phyloP scores from a whole-genome alignment of 2,113 vertebrate species.

The Chrysemys picta region DNA sequence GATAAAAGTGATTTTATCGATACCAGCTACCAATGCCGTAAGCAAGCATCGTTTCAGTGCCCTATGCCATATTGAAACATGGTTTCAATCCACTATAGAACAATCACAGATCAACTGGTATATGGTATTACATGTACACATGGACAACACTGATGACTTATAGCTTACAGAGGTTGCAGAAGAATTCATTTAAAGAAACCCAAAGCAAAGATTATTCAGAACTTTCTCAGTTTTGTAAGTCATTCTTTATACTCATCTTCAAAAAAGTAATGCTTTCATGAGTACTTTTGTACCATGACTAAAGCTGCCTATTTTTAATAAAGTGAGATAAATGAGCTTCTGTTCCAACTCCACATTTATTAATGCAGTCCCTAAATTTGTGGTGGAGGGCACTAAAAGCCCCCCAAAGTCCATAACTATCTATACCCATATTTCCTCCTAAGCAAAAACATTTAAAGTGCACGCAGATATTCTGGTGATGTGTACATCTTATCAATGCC shows the following conservation, averaged over 20 bases:
- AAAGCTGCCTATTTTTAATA: not conserved
- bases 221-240: not conserved
- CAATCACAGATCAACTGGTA: not conserved
- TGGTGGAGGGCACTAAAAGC: not conserved
- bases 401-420: not conserved
- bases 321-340: not conserved
- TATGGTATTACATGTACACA: not conserved
- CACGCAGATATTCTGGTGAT: not conserved
- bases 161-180: not conserved
- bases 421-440: not conserved
- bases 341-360: not conserved
- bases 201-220: not conserved
- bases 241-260: not conserved
- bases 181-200: not conserved
- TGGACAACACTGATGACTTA: not conserved
- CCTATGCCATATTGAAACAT: not conserved
- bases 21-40: not conserved
- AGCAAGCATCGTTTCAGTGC: not conserved
- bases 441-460: not conserved
- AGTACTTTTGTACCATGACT: not conserved
- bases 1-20: conserved; percentile 4
- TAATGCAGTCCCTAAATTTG: not conserved
- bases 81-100: not conserved
- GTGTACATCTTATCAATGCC: not conserved
- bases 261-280: not conserved